These are phyloP conservation scores for Pelagia noctiluca DNA, from an alignment of 30 jellyfish, hydroid and myxozoan genomes.

Conservation along the genomic window DNA sequence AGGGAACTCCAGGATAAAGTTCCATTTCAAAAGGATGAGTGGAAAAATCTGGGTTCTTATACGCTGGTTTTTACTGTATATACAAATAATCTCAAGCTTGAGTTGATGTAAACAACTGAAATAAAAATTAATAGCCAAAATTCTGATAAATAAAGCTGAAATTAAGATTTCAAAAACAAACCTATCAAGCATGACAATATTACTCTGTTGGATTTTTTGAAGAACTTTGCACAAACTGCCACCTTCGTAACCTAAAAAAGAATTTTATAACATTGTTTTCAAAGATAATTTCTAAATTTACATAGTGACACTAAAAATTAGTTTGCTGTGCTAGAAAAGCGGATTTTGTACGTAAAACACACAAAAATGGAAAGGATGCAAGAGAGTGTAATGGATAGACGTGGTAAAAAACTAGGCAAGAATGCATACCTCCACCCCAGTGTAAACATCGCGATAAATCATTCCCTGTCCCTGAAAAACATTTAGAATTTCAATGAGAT, in stretches of 20 bases:
- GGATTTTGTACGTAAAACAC: too few relatives aligned
- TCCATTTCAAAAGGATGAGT: too few relatives aligned
- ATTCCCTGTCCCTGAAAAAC: constrained; percentile 98
- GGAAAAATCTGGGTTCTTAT: too few relatives aligned
- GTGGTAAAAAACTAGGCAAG: too few relatives aligned
- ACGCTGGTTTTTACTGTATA: too few relatives aligned
- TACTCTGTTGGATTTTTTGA: constrained; percentile 72
- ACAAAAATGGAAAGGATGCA: too few relatives aligned
- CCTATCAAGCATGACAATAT: constrained; percentile 92
- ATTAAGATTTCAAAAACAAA: background rate
- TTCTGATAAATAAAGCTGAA: background rate
- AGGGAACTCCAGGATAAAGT: too few relatives aligned
- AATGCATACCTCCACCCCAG: constrained; percentile 95
- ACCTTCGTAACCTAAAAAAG: constrained; percentile 85
- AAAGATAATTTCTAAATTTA: too few relatives aligned
- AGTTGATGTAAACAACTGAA: background rate
- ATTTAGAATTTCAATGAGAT: too few relatives aligned
- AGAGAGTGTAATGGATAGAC: too few relatives aligned
- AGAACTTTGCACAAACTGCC: constrained; percentile 81
- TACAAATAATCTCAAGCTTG: background rate
- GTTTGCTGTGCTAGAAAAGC: background rate
- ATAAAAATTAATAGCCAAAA: background rate
- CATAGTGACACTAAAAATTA: too few relatives aligned
- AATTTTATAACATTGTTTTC: background rate
- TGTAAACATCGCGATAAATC: constrained; percentile 87